Evolutionary conservation across 1,140 invertebrate genomes (phyloP), one percentile per base, ranked within the genome.

Genomic region (Brachionus sp.): DNA sequence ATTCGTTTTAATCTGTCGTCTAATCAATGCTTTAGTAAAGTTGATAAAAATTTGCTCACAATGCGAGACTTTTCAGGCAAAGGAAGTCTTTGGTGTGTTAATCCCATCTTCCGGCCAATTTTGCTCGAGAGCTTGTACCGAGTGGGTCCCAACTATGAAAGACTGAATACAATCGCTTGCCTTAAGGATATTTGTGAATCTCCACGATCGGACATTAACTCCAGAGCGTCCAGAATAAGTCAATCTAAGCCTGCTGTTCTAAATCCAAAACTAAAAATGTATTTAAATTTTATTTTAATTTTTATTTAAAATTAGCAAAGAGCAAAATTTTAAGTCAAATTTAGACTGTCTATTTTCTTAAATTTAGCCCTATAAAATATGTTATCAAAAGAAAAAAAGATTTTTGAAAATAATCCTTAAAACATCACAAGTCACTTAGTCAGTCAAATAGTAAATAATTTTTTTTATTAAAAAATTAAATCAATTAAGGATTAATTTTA

Each of bases 1-100:
- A 80, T 80, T 42, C 35, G 77, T 3, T 33, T 62, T 19, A 80
- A 80, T 35, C 19, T 80, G 6, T 16, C 77, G 12, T 23, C 39
- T 3, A 80, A 80, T 44, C 33, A 80, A 5, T 42, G 46, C 23
- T 80, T 80, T 80, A 66, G 37, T 25, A 80, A 80, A 35, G 50
- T 80, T 0, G 77, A 80, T 23, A 80, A 80, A 37, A 80, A 80
- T 66, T 42, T 39, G 23, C 39, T 80, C 19, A 80, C 77, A 13
- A 80, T 80, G 77, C 33, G 77, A 16, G 77, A 80, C 25, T 80
- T 80, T 64, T 62, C 46, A 6, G 77, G 77, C 50, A 80, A 80
- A 62, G 77, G 77, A 9, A 80, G 77, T 13, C 50, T 80, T 10
- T 80, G 77, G 77, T 80, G 46, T 16, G 23, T 80, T 0, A 80